These are phyloP conservation scores for Encarsia formosa DNA, from an alignment of 2,888 invertebrate genomes.

Conservation along the genomic window DNA sequence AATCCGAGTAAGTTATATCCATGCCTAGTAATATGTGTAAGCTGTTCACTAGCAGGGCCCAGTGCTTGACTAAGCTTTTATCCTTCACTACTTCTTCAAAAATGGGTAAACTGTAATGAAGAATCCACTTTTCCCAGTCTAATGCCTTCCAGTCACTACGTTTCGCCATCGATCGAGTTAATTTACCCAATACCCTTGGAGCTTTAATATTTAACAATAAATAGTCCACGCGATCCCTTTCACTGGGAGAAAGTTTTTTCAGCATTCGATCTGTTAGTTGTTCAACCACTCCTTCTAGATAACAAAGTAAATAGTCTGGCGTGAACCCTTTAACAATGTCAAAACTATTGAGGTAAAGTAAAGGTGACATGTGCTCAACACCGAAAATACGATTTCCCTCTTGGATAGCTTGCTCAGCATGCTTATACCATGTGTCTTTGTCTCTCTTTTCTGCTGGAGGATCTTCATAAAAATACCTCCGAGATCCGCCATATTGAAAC, in stretches of 20 bases:
- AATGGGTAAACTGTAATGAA: slow-evolving; percentile 13
- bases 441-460: not conserved
- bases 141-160: not conserved
- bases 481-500: not conserved
- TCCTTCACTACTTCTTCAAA: not conserved
- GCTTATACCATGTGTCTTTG: not conserved
- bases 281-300: not conserved
- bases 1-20: not conserved
- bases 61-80: slow-evolving; percentile 2
- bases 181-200: not conserved
- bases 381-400: not conserved
- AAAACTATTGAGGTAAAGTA: not conserved
- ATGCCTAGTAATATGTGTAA: slow-evolving; percentile 1
- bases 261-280: not conserved
- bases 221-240: not conserved
- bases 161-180: not conserved
- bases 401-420: not conserved
- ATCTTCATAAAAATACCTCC: not conserved
- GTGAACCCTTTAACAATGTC: not conserved
- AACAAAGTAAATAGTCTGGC: not conserved
- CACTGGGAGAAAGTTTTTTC: not conserved
- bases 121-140: slow-evolving; percentile 3
- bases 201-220: not conserved
- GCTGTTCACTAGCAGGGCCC: slow-evolving; percentile 5
- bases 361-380: not conserved